These are phyloP conservation scores for Crocuta crocuta DNA, from an alignment of 2,113 vertebrate genomes.

Conservation along the genomic window DNA sequence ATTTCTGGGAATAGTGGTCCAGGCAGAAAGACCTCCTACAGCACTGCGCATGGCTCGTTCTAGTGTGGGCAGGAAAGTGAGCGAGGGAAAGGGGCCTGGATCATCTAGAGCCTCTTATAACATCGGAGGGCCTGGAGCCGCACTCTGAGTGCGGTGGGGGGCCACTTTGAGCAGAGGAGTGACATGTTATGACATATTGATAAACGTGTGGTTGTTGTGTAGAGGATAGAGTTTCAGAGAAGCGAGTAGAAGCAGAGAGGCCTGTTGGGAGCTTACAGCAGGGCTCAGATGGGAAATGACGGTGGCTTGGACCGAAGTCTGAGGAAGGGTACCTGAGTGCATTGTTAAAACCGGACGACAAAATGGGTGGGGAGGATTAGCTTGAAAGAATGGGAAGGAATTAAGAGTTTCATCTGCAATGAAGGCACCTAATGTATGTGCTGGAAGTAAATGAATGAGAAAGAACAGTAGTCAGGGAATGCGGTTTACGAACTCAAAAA, in stretches of 20 bases:
- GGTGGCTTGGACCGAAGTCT: neutral
- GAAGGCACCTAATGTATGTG: neutral
- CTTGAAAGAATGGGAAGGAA: neutral
- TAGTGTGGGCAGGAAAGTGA: neutral
- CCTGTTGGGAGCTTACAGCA: neutral
- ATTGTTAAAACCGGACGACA: neutral
- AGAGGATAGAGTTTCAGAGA: neutral
- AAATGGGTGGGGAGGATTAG: neutral
- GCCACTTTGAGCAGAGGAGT: neutral
- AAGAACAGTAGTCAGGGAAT: neutral
- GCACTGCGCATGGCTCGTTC: rapidly evolving
- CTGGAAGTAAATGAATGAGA: neutral
- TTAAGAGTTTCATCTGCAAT: neutral
- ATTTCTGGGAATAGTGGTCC: neutral
- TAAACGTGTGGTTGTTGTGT: neutral
- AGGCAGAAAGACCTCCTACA: neutral
- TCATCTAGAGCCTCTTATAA: neutral
- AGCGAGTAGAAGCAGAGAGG: neutral
- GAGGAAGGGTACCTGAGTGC: neutral
- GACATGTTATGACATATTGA: neutral
- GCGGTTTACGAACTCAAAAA: neutral
- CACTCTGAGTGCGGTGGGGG: neutral
- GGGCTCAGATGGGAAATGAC: neutral
- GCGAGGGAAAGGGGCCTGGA: neutral
- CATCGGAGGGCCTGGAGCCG: neutral